Conservation (phyloP, 2,888 invertebrate genomes). For the Blastobasis adustella region DNA sequence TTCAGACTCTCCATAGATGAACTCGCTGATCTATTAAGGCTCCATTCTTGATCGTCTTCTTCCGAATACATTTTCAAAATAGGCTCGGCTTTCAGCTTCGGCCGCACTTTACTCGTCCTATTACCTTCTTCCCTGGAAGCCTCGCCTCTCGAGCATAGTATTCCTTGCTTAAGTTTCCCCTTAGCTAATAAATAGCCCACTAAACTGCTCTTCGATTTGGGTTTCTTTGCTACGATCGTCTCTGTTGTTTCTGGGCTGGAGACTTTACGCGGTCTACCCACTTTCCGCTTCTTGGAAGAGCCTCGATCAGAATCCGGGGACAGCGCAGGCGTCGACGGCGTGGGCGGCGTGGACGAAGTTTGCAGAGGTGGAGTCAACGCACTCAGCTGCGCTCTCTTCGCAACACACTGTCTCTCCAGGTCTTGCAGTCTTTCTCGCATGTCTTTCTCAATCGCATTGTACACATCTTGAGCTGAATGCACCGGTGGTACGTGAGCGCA, state of each 20-base stretch:
- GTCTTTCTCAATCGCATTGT: conserved; percentile 85
- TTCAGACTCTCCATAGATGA: conserved; percentile 71
- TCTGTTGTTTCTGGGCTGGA: conserved; percentile 80
- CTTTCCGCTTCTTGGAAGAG: conserved; percentile 86
- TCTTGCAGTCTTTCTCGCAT: conserved; percentile 89
- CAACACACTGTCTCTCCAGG: conserved; percentile 86
- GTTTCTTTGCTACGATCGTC: conserved; percentile 88
- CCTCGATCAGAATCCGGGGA: conserved; percentile 67
- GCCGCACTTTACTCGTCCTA: conserved; percentile 78
- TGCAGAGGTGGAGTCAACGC: conserved; percentile 77
- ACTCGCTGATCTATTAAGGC: conserved; percentile 63
- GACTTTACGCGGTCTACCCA: conserved; percentile 85
- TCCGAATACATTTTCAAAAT: conserved; percentile 77
- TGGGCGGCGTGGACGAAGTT: conserved; percentile 48
- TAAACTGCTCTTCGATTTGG: conserved; percentile 79
- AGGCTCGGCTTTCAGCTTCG: conserved; percentile 82
- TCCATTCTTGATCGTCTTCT: conserved; percentile 66
- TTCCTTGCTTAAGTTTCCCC: conserved; percentile 73
- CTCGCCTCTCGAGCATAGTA: conserved; percentile 67
- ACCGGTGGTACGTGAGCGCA: conserved; percentile 48
- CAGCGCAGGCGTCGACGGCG: conserved; percentile 60
- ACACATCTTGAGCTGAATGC: conserved; percentile 73
- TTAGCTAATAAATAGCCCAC: conserved; percentile 81
- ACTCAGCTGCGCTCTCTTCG: conserved; percentile 88
- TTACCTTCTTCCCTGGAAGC: conserved; percentile 66